phyloP scores from a whole-genome alignment of 2,797 vertebrate genomes.

The Pygocentrus nattereri region DNA sequence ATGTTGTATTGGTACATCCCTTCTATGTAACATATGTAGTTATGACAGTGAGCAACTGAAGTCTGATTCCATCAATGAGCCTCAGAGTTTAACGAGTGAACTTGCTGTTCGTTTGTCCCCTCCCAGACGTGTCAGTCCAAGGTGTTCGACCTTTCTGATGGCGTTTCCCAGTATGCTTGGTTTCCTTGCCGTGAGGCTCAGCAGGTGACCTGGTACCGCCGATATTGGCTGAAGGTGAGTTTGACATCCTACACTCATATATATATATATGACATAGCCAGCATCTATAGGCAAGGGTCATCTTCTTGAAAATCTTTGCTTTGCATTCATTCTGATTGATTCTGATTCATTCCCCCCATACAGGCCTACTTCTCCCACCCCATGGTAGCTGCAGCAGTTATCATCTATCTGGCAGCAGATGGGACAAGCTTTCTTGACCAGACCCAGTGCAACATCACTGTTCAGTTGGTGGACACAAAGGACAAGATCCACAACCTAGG shows the following conservation, averaged over 20 bases:
- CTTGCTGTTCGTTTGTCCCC: not conserved
- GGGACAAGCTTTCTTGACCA: slow-evolving; percentile 91
- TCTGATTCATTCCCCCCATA: too few species aligned
- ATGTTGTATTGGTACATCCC: too few species aligned
- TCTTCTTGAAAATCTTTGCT: not conserved
- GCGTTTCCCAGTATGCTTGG: slow-evolving; percentile 94
- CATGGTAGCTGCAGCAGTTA: slow-evolving; percentile 94
- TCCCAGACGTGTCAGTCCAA: slow-evolving; percentile 91
- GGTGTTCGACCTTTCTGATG: slow-evolving; percentile 90
- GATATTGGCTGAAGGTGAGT: slow-evolving; percentile 92
- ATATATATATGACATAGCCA: too few species aligned
- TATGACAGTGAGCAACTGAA: too few species aligned
- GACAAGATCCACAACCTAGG: slow-evolving; percentile 91
- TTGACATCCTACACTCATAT: not conserved
- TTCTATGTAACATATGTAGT: too few species aligned
- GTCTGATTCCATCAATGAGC: too few species aligned
- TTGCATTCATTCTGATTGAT: too few species aligned
- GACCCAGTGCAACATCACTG: slow-evolving; percentile 91
- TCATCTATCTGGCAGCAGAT: slow-evolving; percentile 94
- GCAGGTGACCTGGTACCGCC: slow-evolving; percentile 72
- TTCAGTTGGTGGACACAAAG: slow-evolving; percentile 93
- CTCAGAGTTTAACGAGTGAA: not conserved
- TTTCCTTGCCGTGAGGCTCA: slow-evolving; percentile 87
- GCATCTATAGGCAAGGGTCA: too few species aligned
- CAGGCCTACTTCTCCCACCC: slow-evolving; percentile 93